A percentile compares a stretch with the other conserved stretches of the same genome.
phyloP scores from a whole-genome alignment of 2,113 vertebrate genomes.

The Vulpes vulpes region DNA sequence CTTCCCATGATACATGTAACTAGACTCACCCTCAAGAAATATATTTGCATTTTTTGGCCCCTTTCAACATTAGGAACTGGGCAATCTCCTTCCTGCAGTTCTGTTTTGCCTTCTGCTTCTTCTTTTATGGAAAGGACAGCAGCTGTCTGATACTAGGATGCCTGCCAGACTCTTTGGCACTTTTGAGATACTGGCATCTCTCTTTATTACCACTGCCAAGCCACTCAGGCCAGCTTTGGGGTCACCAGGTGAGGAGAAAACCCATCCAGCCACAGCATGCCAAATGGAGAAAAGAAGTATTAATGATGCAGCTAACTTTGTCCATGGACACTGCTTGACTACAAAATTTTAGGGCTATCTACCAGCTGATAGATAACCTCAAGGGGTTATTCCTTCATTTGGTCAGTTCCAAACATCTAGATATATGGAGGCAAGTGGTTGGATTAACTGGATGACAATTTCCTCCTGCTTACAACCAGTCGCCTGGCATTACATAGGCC shows the following conservation, averaged over 20 bases:
- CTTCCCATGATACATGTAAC: not conserved
- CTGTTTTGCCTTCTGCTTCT: conserved; percentile 52
- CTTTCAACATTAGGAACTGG: not conserved
- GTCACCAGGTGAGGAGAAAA: conserved; percentile 45
- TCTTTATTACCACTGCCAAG: conserved; percentile 49
- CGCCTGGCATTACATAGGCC: not conserved
- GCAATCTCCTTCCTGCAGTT: not conserved
- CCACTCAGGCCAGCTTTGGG: not conserved
- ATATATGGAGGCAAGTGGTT: not conserved
- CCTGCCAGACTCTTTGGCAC: conserved; percentile 39
- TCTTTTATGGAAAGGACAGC: conserved; percentile 38
- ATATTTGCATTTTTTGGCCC: not conserved
- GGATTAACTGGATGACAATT: not conserved
- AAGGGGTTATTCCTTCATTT: not conserved
- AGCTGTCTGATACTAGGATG: not conserved
- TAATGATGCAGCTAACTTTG: not conserved
- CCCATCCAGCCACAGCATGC: not conserved
- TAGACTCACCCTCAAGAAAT: conserved; percentile 25
- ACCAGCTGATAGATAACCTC: not conserved
- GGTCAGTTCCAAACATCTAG: conserved; percentile 47
- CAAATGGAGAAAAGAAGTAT: conserved; percentile 24
- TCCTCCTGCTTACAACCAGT: not conserved
- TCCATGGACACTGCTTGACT: not conserved
- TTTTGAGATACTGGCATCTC: conserved; percentile 37
- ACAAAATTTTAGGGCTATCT: not conserved